phyloP scores from a whole-genome alignment of 2,888 invertebrate species.

The Empis livida region DNA sequence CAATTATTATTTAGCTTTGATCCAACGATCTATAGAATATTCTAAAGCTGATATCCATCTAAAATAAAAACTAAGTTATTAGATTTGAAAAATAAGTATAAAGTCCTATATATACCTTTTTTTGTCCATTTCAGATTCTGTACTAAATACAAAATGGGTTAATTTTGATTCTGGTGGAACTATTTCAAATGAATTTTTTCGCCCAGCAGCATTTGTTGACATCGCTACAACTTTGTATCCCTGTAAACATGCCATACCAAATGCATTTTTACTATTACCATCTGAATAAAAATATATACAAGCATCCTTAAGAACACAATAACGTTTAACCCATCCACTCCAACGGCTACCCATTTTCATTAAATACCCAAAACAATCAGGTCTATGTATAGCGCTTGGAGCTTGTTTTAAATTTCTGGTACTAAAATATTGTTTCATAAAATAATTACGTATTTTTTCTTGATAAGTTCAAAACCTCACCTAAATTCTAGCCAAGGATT shows the following conservation, averaged over 20 bases:
- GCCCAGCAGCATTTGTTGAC: constrained; percentile 63
- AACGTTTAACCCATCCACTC: constrained; percentile 82
- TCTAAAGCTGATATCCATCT: constrained; percentile 91
- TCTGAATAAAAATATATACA: constrained; percentile 89
- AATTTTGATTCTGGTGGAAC: constrained; percentile 78
- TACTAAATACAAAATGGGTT: constrained; percentile 81
- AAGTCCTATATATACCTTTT: constrained; percentile 55
- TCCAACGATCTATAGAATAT: constrained; percentile 89
- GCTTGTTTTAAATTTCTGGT: constrained; percentile 69
- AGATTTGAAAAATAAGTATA: not conserved
- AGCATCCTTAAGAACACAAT: constrained; percentile 90
- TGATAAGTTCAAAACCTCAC: constrained; percentile 13
- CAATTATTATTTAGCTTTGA: constrained; percentile 49
- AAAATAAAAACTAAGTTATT: not conserved
- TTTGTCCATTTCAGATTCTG: constrained; percentile 89
- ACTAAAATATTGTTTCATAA: too few species aligned
- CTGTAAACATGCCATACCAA: constrained; percentile 91
- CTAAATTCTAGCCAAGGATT: constrained; percentile 52
- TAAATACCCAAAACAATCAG: constrained; percentile 89
- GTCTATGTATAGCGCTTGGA: constrained; percentile 63
- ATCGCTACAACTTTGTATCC: constrained; percentile 73
- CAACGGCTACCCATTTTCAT: constrained; percentile 75
- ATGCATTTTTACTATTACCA: constrained; percentile 72
- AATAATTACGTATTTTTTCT: too few species aligned
- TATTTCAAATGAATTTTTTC: constrained; percentile 84